Evolutionary conservation across 2,113 vertebrate species (phyloP).

Genomic region (Prunella himalayana): DNA sequence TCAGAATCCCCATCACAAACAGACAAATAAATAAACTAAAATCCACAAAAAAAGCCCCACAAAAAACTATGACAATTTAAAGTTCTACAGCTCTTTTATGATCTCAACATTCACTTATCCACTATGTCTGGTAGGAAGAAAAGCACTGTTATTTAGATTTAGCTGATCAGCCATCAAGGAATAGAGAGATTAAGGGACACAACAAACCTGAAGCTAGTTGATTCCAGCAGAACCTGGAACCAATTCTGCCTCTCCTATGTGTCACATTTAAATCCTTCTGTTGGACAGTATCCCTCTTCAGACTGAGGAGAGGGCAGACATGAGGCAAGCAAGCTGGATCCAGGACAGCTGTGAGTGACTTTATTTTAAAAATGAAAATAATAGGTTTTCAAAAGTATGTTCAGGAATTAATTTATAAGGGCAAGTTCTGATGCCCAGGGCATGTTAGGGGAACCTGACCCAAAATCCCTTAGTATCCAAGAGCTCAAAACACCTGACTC

Average conservation of each 20-base stretch:
- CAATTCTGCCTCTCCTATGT: neutral
- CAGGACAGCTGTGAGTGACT: neutral
- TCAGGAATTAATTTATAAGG: neutral
- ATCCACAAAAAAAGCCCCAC: rapidly evolving
- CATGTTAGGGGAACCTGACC: neutral
- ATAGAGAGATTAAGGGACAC: neutral
- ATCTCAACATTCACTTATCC: neutral
- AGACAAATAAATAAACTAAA: neutral
- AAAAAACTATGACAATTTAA: neutral
- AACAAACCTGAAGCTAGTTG: neutral
- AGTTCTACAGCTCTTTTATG: neutral
- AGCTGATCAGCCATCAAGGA: neutral
- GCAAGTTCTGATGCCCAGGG: neutral
- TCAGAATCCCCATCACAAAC: neutral
- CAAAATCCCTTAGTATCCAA: neutral
- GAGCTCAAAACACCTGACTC: neutral
- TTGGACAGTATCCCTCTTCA: neutral
- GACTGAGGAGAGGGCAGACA: neutral
- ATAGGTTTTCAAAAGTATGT: neutral
- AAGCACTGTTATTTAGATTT: neutral
- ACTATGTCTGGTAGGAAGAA: neutral
- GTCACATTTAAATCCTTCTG: neutral
- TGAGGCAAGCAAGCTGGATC: neutral
- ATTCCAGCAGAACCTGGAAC: neutral
- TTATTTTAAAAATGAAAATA: neutral